phyloP scores from a whole-genome alignment of 2,113 vertebrate genomes.

The Cervus canadensis region DNA sequence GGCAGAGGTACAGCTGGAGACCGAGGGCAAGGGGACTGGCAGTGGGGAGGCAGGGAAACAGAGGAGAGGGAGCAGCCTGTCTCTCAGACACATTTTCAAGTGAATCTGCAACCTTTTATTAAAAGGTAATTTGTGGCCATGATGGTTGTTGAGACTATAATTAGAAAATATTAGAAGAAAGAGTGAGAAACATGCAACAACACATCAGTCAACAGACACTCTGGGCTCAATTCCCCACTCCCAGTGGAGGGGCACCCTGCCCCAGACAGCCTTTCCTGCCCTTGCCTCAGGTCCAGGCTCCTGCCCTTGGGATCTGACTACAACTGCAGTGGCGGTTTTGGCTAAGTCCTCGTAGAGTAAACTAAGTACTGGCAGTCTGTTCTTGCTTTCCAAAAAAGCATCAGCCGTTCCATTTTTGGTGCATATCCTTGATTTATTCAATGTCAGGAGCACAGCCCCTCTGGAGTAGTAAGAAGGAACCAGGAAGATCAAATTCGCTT shows the following conservation, averaged over 20 bases:
- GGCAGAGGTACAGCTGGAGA: background rate
- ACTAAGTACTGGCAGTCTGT: background rate
- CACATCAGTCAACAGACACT: background rate
- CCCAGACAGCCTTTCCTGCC: background rate
- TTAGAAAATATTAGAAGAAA: background rate
- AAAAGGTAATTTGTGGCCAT: background rate
- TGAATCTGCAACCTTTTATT: background rate
- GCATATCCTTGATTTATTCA: background rate
- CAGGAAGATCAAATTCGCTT: background rate
- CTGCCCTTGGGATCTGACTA: background rate
- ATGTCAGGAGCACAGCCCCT: background rate
- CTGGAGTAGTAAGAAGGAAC: background rate
- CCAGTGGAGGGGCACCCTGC: background rate
- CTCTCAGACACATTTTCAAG: background rate
- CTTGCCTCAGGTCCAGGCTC: background rate
- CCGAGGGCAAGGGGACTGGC: background rate
- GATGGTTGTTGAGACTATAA: background rate
- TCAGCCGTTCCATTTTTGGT: background rate
- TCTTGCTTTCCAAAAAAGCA: background rate
- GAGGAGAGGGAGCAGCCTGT: background rate
- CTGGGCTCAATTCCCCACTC: background rate
- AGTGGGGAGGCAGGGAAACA: fast-evolving
- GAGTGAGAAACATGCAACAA: background rate
- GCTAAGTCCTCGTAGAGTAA: background rate
- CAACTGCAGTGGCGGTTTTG: background rate